Evolutionary conservation across 2,113 vertebrate species (phyloP).

Genomic region (Rhodinocichla rosea): DNA sequence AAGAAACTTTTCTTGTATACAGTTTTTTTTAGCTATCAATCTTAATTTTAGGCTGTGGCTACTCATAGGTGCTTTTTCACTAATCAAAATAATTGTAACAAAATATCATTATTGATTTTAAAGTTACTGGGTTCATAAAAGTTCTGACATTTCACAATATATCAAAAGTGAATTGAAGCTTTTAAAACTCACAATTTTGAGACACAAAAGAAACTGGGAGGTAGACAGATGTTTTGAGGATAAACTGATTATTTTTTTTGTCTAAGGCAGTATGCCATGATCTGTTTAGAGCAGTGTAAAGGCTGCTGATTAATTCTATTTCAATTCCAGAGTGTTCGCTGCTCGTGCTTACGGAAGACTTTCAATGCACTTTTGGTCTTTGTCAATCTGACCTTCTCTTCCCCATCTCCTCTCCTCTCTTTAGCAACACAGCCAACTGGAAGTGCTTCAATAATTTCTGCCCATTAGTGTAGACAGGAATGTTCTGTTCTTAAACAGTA

Average conservation of each 20-base stretch:
- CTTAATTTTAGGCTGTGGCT: background rate
- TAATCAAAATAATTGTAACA: conserved; percentile 25
- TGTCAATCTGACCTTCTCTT: conserved; percentile 51
- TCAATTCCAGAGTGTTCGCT: conserved; percentile 38
- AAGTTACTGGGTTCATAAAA: conserved; percentile 39
- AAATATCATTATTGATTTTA: background rate
- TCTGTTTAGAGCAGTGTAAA: conserved; percentile 1
- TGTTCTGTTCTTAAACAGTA: conserved; percentile 26
- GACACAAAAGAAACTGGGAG: conserved; percentile 66
- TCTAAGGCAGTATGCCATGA: conserved; percentile 38
- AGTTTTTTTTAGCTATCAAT: background rate
- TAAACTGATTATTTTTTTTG: conserved; percentile 25
- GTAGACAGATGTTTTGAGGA: conserved; percentile 70
- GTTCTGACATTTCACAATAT: background rate
- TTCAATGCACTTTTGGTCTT: conserved; percentile 65
- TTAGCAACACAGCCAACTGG: conserved; percentile 56
- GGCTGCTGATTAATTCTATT: background rate
- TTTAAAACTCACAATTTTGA: conserved; percentile 20
- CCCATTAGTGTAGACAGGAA: conserved; percentile 45
- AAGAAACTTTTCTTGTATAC: background rate
- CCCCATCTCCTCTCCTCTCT: conserved; percentile 28
- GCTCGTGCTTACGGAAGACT: conserved; percentile 75
- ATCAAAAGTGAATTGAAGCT: conserved; percentile 50
- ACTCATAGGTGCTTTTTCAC: background rate
- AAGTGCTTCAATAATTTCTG: conserved; percentile 55